Base-by-base conservation (phyloP, 2,113 vertebrate genomes). In the Podarcis muralis region DNA sequence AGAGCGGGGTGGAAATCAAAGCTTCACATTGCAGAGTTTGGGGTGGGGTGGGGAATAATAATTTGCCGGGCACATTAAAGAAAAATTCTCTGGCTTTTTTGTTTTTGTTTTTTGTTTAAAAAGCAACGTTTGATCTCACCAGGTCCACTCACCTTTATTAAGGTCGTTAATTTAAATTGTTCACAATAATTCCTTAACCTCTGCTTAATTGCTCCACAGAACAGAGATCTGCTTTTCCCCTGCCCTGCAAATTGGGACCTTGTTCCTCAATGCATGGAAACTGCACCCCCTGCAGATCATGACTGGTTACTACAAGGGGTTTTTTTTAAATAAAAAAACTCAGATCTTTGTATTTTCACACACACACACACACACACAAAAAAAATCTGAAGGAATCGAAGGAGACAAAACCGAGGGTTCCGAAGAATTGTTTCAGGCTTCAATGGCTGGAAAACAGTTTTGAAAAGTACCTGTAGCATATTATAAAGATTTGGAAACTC, bases 121-220 rank as follows among this genome's bases (percentile, higher is more conserved):
- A 68, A n/a, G 27, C 27, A 53, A n/a, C 71, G 68, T 86, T 90
- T 78, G 80, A 87, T 87, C 80, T 71, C 85, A 40, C 62, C 72
- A 83, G 8, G 27, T 43, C 22, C 27, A 59, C 59, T 88, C 89
- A 83, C 85, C 72, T 90, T 83, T 87, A 87, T 87, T 87, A 83
- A 83, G 85, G 80, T 86, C 80, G 79, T 87, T 83, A 83, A 87
- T 90, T 78, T 87, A 86, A 87, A 90, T 79, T 83, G 84, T 59
- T 86, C 65, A 43, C 80, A 59, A 65, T 90, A 83, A 90, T 87
- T 87, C 81, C 43, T 79, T 83, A 87, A 90, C 85, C 75, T 69
- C 75, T 69, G 62, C 40, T 81, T 90, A 87, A 90, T 87, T 87
- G 74, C 81, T 69, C 66, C 13, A 6, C 13, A 43, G 75, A 48